phyloP scores from a whole-genome alignment of 2,888 invertebrate genomes.

The Bellardia bayeri region DNA sequence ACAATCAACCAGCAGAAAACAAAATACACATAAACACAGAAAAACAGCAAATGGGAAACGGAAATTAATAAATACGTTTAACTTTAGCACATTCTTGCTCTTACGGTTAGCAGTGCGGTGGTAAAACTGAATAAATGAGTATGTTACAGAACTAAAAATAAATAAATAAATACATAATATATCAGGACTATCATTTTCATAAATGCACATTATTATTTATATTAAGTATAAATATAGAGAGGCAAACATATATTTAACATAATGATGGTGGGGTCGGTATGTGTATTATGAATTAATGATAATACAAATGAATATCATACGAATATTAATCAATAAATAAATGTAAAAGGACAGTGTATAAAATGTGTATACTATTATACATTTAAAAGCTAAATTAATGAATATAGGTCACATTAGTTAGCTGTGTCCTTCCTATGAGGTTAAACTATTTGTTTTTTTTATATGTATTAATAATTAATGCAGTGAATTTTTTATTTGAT shows the following conservation, averaged over 20 bases:
- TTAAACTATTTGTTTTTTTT: too few relatives aligned
- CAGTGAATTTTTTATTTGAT: too few relatives aligned
- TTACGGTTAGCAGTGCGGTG: background rate
- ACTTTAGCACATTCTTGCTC: background rate
- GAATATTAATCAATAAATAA: constrained; percentile 44
- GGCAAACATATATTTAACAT: background rate
- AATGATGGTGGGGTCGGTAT: background rate
- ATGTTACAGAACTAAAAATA: too few relatives aligned
- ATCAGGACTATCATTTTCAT: background rate
- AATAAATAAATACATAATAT: too few relatives aligned
- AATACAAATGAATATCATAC: constrained; percentile 16
- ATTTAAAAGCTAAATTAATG: background rate
- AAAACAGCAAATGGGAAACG: constrained; percentile 27
- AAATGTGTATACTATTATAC: background rate
- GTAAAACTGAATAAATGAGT: too few relatives aligned
- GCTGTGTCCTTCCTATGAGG: too few relatives aligned
- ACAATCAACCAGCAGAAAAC: constrained; percentile 32
- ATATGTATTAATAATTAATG: too few relatives aligned
- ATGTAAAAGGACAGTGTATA: background rate
- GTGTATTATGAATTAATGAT: constrained; percentile 25
- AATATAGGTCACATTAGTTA: too few relatives aligned
- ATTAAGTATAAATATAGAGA: background rate
- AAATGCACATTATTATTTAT: constrained; percentile 8
- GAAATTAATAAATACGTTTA: constrained; percentile 45
- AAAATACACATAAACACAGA: background rate